Conservation (phyloP, 1,140 invertebrate species). For the Stegodyphus dumicola region DNA sequence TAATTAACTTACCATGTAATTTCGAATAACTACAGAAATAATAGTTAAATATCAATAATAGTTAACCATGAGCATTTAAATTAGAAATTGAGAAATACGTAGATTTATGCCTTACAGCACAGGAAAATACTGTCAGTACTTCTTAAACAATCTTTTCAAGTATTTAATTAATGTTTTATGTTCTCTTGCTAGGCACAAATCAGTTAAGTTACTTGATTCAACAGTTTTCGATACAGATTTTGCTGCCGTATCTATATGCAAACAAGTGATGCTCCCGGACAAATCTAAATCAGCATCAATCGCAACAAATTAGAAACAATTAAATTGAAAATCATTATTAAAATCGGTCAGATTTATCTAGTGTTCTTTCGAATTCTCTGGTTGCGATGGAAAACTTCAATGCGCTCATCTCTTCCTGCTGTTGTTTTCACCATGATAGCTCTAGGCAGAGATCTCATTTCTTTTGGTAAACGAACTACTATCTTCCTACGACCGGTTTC, state of each 20-base stretch:
- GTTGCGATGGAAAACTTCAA: constrained; percentile 46
- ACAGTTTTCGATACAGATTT: neutral
- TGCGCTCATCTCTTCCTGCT: constrained; percentile 39
- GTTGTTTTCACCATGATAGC: constrained; percentile 40
- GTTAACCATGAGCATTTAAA: too few species aligned
- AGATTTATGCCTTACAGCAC: too few species aligned
- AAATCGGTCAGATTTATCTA: neutral
- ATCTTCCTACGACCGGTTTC: constrained; percentile 52
- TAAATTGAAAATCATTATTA: constrained; percentile 51
- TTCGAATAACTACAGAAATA: too few species aligned
- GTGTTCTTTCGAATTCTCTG: constrained; percentile 51
- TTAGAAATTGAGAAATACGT: too few species aligned
- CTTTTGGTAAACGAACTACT: constrained; percentile 31
- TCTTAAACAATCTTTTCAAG: too few species aligned
- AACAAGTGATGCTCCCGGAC: neutral
- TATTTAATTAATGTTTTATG: too few species aligned
- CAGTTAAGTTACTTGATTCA: too few species aligned
- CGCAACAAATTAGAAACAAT: constrained; percentile 48
- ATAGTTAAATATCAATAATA: too few species aligned
- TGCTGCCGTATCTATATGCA: neutral
- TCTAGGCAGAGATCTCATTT: constrained; percentile 45
- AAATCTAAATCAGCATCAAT: constrained; percentile 27
- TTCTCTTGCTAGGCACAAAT: too few species aligned
- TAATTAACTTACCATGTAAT: too few species aligned
- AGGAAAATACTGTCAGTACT: too few species aligned